Evolutionary conservation across 35 echinoderm and acorn worm genomes (phyloP).

Genomic region (Apostichopus californicus): DNA sequence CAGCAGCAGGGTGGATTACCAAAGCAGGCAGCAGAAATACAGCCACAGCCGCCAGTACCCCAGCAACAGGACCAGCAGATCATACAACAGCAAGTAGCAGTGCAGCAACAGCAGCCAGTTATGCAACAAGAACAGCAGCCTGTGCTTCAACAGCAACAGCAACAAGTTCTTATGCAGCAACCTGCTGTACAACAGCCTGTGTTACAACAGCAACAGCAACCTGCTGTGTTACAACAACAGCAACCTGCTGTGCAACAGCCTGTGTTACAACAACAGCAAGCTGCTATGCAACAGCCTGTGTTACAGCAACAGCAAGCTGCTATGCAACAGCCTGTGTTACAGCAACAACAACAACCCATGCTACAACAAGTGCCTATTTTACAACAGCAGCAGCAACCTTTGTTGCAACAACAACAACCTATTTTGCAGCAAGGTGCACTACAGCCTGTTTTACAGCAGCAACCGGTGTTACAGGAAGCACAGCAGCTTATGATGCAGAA

Average conservation of each 20-base stretch:
- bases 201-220: not conserved
- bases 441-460: not conserved
- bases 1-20: slow-evolving; percentile 38
- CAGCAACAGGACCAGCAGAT: not conserved
- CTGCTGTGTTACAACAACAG: not conserved
- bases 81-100: not conserved
- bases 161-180: not conserved
- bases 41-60: not conserved
- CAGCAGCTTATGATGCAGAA: not conserved
- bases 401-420: slow-evolving; percentile 14
- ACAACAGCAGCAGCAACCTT: not conserved
- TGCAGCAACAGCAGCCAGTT: not conserved
- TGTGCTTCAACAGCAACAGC: slow-evolving; percentile 13
- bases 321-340: not conserved
- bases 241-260: not conserved
- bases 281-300: not conserved
- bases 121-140: slow-evolving; percentile 1
- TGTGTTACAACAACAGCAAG: not conserved
- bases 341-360: not conserved
- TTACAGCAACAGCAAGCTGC: not conserved
- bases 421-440: not conserved
- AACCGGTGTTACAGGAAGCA: not conserved
- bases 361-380: not conserved
- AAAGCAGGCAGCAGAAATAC: not conserved
- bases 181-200: not conserved